Percentiles rank a stretch among this genome's conserved stretches.
These are phyloP conservation scores for Coecobrya sp. DNA, from an alignment of 2,888 invertebrate species.

Conservation along the genomic window DNA sequence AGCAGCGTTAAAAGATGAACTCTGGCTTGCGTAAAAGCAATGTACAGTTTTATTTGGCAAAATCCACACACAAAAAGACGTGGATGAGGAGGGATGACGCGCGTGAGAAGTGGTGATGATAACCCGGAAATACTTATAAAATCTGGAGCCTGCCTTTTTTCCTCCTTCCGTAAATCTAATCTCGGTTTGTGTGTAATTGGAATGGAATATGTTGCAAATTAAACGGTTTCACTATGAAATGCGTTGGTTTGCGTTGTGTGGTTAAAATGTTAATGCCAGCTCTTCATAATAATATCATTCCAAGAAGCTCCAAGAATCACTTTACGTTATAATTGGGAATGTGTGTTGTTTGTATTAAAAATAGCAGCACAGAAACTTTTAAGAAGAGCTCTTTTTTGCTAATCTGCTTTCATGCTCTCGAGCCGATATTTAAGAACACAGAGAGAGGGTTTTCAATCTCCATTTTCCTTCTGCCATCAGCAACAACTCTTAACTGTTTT, in stretches of 20 bases:
- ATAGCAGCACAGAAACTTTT: conserved; percentile 24
- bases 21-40: not conserved
- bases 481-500: too few relatives aligned
- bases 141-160: not conserved
- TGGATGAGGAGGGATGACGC: not conserved
- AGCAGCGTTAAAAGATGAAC: not conserved
- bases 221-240: not conserved
- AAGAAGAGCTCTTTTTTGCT: not conserved
- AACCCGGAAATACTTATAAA: conserved; percentile 48
- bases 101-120: not conserved
- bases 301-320: conserved; percentile 25
- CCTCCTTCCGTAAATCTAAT: not conserved
- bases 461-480: not conserved
- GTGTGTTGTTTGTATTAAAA: conserved; percentile 38
- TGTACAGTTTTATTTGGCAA: conserved; percentile 1
- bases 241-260: too few relatives aligned
- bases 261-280: not conserved
- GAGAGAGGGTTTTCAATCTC: not conserved
- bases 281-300: not conserved
- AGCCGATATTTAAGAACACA: not conserved
- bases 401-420: not conserved
- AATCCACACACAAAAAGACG: too few relatives aligned
- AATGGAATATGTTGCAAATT: conserved; percentile 41
- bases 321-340: conserved; percentile 21
- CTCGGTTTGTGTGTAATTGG: conserved; percentile 45